Evolutionary conservation across 2,888 invertebrate species (phyloP).

Genomic region (Busseola fusca): DNA sequence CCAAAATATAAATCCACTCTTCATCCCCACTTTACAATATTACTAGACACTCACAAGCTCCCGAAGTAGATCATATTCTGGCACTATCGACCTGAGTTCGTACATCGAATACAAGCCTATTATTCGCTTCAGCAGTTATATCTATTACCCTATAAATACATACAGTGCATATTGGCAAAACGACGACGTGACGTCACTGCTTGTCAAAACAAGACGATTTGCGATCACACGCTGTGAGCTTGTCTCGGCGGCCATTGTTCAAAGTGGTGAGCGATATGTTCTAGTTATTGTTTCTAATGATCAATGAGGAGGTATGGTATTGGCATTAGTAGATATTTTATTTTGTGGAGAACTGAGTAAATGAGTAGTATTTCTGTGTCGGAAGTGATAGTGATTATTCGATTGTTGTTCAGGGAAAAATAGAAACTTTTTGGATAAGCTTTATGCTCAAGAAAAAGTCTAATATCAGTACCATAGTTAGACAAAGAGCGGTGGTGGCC

Average conservation of each 20-base stretch:
- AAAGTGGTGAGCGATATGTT: conserved; percentile 39
- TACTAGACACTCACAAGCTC: not conserved
- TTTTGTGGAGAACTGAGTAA: conserved; percentile 15
- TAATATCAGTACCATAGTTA: not conserved
- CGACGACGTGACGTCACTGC: conserved; percentile 36
- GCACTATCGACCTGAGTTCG: conserved; percentile 20
- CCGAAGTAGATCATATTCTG: conserved; percentile 25
- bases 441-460: not conserved
- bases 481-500: not conserved
- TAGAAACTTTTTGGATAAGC: not conserved
- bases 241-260: conserved; percentile 50
- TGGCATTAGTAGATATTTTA: conserved; percentile 38
- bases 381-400: not conserved
- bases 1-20: not conserved
- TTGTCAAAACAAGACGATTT: conserved; percentile 59
- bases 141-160: not conserved
- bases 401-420: not conserved
- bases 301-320: conserved; percentile 25
- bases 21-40: not conserved
- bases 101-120: conserved; percentile 37
- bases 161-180: conserved; percentile 21
- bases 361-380: conserved; percentile 18
- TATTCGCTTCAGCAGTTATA: conserved; percentile 29
- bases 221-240: conserved; percentile 52
- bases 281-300: conserved; percentile 41